phyloP scores from a whole-genome alignment of 2,113 vertebrate genomes.

The Hippolais icterina region DNA sequence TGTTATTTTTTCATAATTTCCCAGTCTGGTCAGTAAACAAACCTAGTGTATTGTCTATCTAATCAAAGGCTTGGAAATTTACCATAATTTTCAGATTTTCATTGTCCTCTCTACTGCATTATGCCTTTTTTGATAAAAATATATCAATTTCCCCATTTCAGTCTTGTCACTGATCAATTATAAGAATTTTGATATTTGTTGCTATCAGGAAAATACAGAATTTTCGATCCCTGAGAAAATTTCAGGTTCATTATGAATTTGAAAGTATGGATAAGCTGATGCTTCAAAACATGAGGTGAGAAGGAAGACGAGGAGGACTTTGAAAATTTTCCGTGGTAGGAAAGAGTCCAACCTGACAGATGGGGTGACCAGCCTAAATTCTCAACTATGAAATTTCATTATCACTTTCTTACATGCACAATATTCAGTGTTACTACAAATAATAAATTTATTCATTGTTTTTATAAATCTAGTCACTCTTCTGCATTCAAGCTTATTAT shows the following conservation, averaged over 20 bases:
- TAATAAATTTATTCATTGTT: neutral
- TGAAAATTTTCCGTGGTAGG: neutral
- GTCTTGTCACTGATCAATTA: neutral
- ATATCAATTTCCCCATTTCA: neutral
- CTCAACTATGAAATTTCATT: neutral
- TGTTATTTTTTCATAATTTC: neutral
- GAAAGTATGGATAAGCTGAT: neutral
- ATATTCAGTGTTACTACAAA: neutral
- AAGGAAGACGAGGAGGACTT: neutral
- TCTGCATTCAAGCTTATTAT: neutral
- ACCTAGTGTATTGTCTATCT: neutral
- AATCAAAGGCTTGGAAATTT: neutral
- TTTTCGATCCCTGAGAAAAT: neutral
- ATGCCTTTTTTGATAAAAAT: neutral
- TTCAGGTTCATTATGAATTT: neutral
- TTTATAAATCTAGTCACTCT: neutral
- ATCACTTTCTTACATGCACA: neutral
- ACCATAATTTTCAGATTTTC: neutral
- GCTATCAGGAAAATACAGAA: neutral
- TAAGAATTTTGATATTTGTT: neutral
- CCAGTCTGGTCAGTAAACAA: neutral
- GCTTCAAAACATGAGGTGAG: neutral
- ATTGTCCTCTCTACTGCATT: neutral
- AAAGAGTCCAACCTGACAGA: neutral
- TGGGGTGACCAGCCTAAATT: neutral